Conservation (phyloP, 2,888 invertebrate genomes). For the Lumbricus terrestris region DNA sequence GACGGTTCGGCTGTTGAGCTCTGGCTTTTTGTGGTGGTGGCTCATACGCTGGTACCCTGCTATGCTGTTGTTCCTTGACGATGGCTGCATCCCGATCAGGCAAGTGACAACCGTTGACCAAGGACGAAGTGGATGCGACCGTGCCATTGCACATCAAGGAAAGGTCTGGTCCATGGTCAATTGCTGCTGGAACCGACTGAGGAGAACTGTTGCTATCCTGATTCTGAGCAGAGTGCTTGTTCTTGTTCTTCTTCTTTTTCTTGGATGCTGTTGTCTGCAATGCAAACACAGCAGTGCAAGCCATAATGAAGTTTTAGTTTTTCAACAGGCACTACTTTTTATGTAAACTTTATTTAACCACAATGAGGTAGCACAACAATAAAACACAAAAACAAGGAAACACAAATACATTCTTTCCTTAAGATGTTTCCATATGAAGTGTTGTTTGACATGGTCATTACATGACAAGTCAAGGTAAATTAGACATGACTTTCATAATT, state of each 20-base stretch:
- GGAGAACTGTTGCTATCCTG: not conserved
- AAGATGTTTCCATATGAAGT: not conserved
- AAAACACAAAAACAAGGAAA: too few relatives aligned
- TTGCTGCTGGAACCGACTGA: not conserved
- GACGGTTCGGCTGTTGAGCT: not conserved
- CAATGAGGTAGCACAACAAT: too few relatives aligned
- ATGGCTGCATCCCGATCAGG: not conserved
- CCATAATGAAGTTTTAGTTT: not conserved
- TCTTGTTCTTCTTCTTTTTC: conserved; percentile 13
- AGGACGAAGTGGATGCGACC: not conserved
- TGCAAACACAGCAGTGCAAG: not conserved
- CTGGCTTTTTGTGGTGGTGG: not conserved
- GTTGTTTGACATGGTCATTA: not conserved
- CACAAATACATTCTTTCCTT: not conserved
- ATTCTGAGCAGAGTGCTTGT: conserved; percentile 9
- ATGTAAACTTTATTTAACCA: not conserved
- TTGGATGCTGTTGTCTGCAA: not conserved
- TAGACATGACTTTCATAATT: not conserved
- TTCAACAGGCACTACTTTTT: not conserved
- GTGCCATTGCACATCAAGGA: not conserved
- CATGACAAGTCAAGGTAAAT: not conserved
- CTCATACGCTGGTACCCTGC: not conserved
- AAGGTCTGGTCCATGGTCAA: not conserved
- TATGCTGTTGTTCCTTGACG: not conserved
- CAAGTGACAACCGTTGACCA: not conserved